Percentiles rank a stretch among this genome's conserved stretches.
These are phyloP conservation scores for Herminia tarsipennalis DNA, from an alignment of 2,888 invertebrate genomes.

Conservation along the genomic window DNA sequence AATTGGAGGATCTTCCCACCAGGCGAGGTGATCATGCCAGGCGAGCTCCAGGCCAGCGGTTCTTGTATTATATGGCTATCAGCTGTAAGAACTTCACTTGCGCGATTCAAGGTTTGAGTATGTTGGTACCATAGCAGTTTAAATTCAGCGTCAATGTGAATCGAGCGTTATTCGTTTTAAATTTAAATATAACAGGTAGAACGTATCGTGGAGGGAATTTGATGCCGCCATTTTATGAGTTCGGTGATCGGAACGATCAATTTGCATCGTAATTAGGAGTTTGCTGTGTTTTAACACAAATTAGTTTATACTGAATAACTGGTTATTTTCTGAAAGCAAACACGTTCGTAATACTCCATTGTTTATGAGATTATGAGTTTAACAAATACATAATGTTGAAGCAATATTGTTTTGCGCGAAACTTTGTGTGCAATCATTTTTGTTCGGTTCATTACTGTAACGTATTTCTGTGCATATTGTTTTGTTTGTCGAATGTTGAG, in stretches of 20 bases:
- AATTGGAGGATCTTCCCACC: too few species aligned
- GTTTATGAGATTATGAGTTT: constrained; percentile 40
- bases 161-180: constrained; percentile 33
- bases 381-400: constrained; percentile 34
- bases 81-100: too few species aligned
- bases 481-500: too few species aligned
- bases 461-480: constrained; percentile 4
- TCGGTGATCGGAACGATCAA: constrained; percentile 74
- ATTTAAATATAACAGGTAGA: constrained; percentile 32
- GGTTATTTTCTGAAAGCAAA: constrained; percentile 55
- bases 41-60: too few species aligned
- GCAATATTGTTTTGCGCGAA: constrained; percentile 22
- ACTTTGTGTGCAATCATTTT: constrained; percentile 10
- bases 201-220: constrained; percentile 43
- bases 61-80: too few species aligned
- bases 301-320: constrained; percentile 67
- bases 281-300: constrained; percentile 75
- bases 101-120: too few species aligned
- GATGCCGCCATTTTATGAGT: constrained; percentile 67
- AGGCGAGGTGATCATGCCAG: too few species aligned
- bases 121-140: too few species aligned
- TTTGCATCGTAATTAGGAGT: constrained; percentile 81
- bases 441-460: constrained; percentile 4
- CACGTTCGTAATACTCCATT: constrained; percentile 48
- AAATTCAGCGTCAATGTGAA: too few species aligned